These are phyloP conservation scores for Ambastaia sidthimunki DNA, from an alignment of 2,797 vertebrate species.

Conservation along the genomic window DNA sequence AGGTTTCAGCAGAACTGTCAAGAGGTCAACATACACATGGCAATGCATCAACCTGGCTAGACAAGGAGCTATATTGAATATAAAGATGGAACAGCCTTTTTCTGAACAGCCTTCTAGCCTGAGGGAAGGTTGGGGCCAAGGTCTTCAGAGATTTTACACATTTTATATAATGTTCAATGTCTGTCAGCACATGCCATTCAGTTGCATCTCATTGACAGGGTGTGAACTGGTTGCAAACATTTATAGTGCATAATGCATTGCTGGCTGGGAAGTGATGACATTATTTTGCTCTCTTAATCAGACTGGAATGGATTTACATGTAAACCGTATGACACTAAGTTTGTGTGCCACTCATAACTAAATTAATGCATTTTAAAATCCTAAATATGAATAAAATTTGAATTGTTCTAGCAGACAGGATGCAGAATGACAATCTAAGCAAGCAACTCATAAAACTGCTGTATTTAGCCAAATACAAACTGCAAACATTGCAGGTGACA, in stretches of 20 bases:
- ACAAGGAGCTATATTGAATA: constrained; percentile 1
- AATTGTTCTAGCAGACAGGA: no score
- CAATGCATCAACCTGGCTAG: neutral
- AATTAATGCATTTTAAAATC: neutral
- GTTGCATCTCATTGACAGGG: neutral
- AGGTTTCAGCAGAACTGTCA: constrained; percentile 32
- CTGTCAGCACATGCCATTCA: constrained; percentile 10
- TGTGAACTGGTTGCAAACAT: constrained; percentile 18
- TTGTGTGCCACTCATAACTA: neutral
- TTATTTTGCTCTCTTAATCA: constrained; percentile 6
- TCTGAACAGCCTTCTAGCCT: neutral
- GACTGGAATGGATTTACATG: neutral
- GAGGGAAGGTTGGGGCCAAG: constrained; percentile 8
- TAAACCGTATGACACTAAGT: neutral
- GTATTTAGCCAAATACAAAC: no score
- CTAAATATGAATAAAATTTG: no score
- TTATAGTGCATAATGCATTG: neutral
- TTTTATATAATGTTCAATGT: constrained; percentile 11
- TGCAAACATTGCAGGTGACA: no score
- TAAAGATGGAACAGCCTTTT: constrained; percentile 18
- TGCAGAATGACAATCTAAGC: no score
- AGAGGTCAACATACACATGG: neutral
- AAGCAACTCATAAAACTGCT: no score
- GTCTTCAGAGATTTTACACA: neutral
- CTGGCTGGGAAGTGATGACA: neutral